These are phyloP conservation scores for Platichthys flesus DNA, from an alignment of 2,113 vertebrate species.

Conservation along the genomic window DNA sequence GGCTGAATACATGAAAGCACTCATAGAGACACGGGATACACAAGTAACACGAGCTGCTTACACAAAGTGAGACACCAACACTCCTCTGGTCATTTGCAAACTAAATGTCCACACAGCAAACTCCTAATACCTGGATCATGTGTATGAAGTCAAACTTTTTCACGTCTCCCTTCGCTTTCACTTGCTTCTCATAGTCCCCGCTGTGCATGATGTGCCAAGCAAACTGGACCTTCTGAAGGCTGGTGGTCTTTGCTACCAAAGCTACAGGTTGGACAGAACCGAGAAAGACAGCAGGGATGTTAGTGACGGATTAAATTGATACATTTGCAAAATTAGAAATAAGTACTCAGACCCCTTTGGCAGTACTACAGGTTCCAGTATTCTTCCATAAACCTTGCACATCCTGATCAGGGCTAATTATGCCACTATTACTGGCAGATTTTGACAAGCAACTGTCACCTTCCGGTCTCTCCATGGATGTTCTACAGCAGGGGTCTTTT, in stretches of 20 bases:
- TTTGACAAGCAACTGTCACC: too few species aligned
- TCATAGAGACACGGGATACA: not conserved
- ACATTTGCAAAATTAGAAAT: too few species aligned
- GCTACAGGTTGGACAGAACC: constrained; percentile 66
- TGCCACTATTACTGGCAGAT: too few species aligned
- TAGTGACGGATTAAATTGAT: too few species aligned
- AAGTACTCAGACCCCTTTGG: too few species aligned
- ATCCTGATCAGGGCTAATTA: too few species aligned
- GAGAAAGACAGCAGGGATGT: not conserved
- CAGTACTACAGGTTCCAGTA: too few species aligned
- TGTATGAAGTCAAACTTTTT: constrained; percentile 91
- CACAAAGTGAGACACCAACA: not conserved
- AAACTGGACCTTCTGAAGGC: constrained; percentile 85
- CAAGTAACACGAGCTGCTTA: not conserved
- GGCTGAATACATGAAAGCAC: not conserved
- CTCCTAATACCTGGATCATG: constrained; percentile 89
- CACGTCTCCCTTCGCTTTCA: constrained; percentile 75
- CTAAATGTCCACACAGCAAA: not conserved
- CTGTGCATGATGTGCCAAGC: constrained; percentile 85
- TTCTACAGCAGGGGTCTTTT: too few species aligned
- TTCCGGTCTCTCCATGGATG: too few species aligned
- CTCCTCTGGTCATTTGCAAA: not conserved
- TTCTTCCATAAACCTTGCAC: too few species aligned
- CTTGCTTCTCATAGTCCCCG: constrained; percentile 83
- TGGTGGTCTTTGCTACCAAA: constrained; percentile 80